These are phyloP conservation scores for Craterocephalus amniculus DNA, from an alignment of 2,797 vertebrate species.

Conservation along the genomic window DNA sequence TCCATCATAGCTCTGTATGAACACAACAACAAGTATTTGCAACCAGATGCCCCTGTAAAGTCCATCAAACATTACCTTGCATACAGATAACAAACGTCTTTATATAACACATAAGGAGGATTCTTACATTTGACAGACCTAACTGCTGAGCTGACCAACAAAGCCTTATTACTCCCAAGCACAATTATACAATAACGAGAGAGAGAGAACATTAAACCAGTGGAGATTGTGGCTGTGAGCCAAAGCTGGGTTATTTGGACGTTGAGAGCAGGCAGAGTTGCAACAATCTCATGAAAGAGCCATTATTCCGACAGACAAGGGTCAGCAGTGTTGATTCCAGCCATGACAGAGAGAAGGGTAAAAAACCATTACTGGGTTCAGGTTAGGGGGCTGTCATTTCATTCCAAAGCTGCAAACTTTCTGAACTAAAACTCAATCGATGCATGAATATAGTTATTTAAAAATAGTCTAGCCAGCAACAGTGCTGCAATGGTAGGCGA, in stretches of 20 bases:
- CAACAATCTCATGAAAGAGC: constrained; percentile 58
- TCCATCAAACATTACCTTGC: neutral
- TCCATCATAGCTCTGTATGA: neutral
- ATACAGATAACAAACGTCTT: neutral
- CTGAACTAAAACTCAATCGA: neutral
- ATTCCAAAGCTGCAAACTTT: neutral
- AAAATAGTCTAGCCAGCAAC: neutral
- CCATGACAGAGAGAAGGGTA: constrained; percentile 10
- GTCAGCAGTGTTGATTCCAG: constrained; percentile 54
- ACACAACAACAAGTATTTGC: neutral
- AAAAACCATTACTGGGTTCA: constrained; percentile 28
- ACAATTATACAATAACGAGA: constrained; percentile 27
- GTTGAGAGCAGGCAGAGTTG: constrained; percentile 33
- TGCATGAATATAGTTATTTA: neutral
- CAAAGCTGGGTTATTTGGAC: constrained; percentile 37
- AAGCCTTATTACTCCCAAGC: constrained; percentile 2
- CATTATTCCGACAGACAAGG: constrained; percentile 60
- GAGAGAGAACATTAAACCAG: constrained; percentile 19
- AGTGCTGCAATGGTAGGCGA: constrained; percentile 1
- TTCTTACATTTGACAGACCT: constrained; percentile 4
- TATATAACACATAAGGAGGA: constrained; percentile 3
- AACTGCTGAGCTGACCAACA: constrained; percentile 15
- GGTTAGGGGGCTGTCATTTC: neutral
- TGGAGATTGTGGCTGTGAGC: constrained; percentile 33
- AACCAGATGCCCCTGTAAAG: neutral